Evolutionary conservation across 2,888 invertebrate species (phyloP).

Genomic region (Melanostoma scalare): DNA sequence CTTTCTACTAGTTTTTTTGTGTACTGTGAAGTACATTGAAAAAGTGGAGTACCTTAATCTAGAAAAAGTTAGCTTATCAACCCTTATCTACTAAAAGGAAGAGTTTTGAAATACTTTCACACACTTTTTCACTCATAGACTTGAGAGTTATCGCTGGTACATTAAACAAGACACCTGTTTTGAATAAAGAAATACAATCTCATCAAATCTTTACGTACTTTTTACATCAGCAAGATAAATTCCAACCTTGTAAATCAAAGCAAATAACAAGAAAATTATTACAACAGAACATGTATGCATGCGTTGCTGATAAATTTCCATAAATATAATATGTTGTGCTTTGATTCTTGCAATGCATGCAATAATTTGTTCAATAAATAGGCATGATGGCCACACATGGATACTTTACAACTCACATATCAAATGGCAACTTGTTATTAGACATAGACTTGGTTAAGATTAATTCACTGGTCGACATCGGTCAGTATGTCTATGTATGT

Average conservation of each 20-base stretch:
- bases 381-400: neutral
- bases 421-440: slow-evolving; percentile 26
- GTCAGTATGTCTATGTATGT: neutral
- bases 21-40: too few species aligned
- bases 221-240: neutral
- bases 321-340: neutral
- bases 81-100: too few species aligned
- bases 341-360: slow-evolving; percentile 14
- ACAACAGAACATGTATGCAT: neutral
- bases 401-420: slow-evolving; percentile 23
- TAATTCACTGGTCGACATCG: neutral
- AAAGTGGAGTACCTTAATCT: too few species aligned
- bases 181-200: too few species aligned
- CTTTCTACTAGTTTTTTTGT: too few species aligned
- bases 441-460: neutral
- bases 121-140: too few species aligned
- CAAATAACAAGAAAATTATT: slow-evolving; percentile 32
- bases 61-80: too few species aligned
- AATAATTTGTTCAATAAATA: neutral
- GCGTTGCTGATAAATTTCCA: too few species aligned
- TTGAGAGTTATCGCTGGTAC: too few species aligned
- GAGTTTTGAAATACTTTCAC: too few species aligned
- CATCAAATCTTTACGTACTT: too few species aligned
- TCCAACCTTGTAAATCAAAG: slow-evolving; percentile 18
- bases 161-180: too few species aligned